Percentiles rank a stretch among this genome's conserved stretches.
Evolutionary conservation across 2,888 invertebrate species (phyloP).

Genomic region (Orchesellides sinensis): DNA sequence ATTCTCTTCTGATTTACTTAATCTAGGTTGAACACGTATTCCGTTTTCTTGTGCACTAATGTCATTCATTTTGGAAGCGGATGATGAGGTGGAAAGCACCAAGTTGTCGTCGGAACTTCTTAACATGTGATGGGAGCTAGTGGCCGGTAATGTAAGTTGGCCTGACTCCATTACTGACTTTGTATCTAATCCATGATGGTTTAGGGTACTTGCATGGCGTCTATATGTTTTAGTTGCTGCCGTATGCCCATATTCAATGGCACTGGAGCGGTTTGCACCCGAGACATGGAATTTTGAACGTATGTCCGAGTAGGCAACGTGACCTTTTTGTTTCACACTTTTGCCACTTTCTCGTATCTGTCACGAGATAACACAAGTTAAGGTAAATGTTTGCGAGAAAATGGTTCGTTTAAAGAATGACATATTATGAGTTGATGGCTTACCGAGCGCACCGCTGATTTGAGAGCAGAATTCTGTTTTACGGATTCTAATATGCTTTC

Average conservation of each 20-base stretch:
- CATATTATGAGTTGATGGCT: not conserved
- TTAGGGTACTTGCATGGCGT: slow-evolving; percentile 38
- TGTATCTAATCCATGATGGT: not conserved
- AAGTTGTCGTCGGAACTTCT: slow-evolving; percentile 71
- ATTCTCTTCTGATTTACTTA: slow-evolving; percentile 74
- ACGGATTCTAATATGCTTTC: slow-evolving; percentile 73
- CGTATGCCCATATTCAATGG: slow-evolving; percentile 52
- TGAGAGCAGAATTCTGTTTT: slow-evolving; percentile 73
- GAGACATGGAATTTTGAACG: slow-evolving; percentile 81
- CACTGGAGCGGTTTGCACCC: slow-evolving; percentile 22
- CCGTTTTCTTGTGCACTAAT: slow-evolving; percentile 34
- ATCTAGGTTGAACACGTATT: slow-evolving; percentile 66
- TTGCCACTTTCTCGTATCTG: slow-evolving; percentile 86
- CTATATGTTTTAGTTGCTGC: slow-evolving; percentile 67
- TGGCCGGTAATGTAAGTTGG: not conserved
- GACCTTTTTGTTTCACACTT: slow-evolving; percentile 81
- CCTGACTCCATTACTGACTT: slow-evolving; percentile 28
- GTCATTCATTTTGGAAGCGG: slow-evolving; percentile 70
- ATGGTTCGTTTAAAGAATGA: not conserved
- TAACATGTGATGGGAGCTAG: slow-evolving; percentile 46
- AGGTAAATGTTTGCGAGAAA: not conserved
- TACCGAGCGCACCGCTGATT: slow-evolving; percentile 73
- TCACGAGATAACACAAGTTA: slow-evolving; percentile 59
- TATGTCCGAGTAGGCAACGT: slow-evolving; percentile 86
- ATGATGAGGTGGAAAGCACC: slow-evolving; percentile 69